Evolutionary conservation across 2,797 vertebrate species (phyloP).

Genomic region (Gambusia yucatana): DNA sequence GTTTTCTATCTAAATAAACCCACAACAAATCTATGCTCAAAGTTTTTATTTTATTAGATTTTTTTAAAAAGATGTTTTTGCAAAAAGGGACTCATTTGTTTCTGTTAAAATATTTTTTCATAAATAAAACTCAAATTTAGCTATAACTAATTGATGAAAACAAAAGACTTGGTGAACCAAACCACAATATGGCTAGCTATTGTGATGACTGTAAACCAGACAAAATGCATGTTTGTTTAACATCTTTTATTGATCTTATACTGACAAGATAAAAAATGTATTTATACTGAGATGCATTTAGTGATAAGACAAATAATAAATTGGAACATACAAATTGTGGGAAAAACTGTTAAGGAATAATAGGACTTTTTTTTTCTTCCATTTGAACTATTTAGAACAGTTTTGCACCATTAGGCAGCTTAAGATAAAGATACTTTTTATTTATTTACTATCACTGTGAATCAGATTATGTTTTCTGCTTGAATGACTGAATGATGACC

Average conservation of each 20-base stretch:
- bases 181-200: neutral
- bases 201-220: neutral
- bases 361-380: neutral
- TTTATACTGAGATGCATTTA: neutral
- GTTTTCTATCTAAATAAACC: neutral
- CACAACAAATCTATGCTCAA: neutral
- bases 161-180: neutral
- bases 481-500: neutral
- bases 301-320: neutral
- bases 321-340: neutral
- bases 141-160: conserved; percentile 7
- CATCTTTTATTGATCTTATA: neutral
- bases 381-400: neutral
- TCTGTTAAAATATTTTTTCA: neutral
- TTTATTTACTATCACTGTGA: neutral
- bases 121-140: neutral
- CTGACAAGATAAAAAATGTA: neutral
- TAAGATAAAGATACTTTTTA: too few relatives aligned
- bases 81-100: neutral
- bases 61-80: conserved; percentile 10
- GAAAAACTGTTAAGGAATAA: neutral
- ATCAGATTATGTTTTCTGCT: neutral
- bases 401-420: neutral
- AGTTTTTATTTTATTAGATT: conserved; percentile 6
- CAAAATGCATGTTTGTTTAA: neutral